Evolutionary conservation across 2,888 invertebrate species (phyloP).

Genomic region (Lithophane ornitopus): DNA sequence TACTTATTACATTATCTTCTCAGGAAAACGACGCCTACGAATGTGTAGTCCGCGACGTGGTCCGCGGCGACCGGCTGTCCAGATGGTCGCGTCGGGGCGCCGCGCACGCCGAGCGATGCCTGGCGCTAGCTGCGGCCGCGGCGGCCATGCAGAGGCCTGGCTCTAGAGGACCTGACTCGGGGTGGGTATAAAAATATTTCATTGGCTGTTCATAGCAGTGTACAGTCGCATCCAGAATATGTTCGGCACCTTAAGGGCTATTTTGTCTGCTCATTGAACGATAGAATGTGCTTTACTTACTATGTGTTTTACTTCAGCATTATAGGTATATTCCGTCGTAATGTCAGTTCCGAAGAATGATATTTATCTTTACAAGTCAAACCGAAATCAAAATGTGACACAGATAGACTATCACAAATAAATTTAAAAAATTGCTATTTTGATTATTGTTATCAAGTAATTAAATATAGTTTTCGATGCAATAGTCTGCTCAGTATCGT

Average conservation of each 20-base stretch:
- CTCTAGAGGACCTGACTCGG: constrained; percentile 79
- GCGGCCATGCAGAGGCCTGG: constrained; percentile 74
- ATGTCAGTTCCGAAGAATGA: too few relatives aligned
- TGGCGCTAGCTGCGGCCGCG: constrained; percentile 87
- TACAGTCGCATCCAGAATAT: background rate
- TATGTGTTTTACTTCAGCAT: background rate
- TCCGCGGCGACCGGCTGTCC: constrained; percentile 86
- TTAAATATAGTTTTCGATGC: too few relatives aligned
- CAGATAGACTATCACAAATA: background rate
- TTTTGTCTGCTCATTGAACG: too few relatives aligned
- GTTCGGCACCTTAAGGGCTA: background rate
- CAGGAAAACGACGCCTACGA: constrained; percentile 87
- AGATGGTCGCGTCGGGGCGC: constrained; percentile 85
- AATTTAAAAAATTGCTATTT: background rate
- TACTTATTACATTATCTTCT: background rate
- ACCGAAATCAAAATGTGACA: background rate
- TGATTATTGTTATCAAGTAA: background rate
- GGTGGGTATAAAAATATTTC: constrained; percentile 65
- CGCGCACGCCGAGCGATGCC: constrained; percentile 86
- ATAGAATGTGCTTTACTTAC: background rate
- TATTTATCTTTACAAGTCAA: background rate
- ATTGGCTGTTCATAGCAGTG: background rate
- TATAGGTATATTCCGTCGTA: background rate
- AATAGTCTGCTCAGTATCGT: too few relatives aligned
- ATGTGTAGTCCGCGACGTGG: constrained; percentile 86